phyloP scores from a whole-genome alignment of 2,113 vertebrate genomes.

The Tricholaema leucomelas region DNA sequence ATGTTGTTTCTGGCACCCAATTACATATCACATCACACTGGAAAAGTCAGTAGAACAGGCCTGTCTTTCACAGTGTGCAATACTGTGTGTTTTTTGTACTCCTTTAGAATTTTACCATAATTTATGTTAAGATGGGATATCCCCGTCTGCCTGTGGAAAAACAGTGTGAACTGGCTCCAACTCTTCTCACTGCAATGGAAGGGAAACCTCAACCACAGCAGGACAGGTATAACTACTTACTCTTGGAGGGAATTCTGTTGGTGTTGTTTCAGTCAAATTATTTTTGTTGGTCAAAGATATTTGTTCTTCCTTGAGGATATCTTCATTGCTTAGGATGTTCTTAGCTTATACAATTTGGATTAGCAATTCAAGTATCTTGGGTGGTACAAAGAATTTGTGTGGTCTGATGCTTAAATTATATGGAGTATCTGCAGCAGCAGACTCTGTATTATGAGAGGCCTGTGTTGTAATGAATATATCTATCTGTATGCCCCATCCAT shows the following conservation, averaged over 20 bases:
- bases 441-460: neutral
- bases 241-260: neutral
- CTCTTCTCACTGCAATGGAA: conserved; percentile 98
- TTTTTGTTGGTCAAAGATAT: neutral
- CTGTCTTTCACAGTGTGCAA: neutral
- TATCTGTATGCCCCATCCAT: neutral
- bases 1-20: accelerated
- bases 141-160: conserved; percentile 93
- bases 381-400: neutral
- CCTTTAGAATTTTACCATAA: conserved; percentile 96
- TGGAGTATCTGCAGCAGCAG: neutral
- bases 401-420: neutral
- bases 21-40: neutral
- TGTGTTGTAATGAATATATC: neutral
- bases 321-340: neutral
- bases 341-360: neutral
- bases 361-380: neutral
- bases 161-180: conserved; percentile 95
- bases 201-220: conserved; percentile 97
- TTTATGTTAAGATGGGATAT: conserved; percentile 99
- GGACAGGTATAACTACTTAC: conserved; percentile 84
- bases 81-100: conserved; percentile 16
- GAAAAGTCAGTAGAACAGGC: neutral
- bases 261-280: neutral
- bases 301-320: neutral